phyloP scores from a whole-genome alignment of 2,113 vertebrate species.

The Sula dactylatra region DNA sequence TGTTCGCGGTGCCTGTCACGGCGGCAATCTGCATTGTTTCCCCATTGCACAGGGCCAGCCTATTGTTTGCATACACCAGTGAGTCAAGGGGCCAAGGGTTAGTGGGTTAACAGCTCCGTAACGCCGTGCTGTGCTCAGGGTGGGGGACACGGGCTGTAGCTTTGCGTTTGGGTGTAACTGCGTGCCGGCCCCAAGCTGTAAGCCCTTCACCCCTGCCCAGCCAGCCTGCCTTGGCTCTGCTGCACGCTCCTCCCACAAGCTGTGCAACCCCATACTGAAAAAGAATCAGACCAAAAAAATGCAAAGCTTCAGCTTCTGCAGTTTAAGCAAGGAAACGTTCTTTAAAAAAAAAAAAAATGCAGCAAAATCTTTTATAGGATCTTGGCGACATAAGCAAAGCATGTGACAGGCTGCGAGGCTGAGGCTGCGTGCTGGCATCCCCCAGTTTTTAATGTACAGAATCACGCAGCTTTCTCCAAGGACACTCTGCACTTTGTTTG shows the following conservation, averaged over 20 bases:
- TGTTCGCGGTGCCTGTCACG: not conserved
- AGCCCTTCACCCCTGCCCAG: not conserved
- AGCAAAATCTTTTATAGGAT: not conserved
- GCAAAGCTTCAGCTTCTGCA: not conserved
- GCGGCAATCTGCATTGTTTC: not conserved
- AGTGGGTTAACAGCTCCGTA: not conserved
- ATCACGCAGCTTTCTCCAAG: conserved; percentile 30
- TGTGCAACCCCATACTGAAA: fast-evolving
- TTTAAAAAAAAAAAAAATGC: not conserved
- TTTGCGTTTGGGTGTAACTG: not conserved
- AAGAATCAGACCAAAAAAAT: not conserved
- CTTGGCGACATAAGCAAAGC: not conserved
- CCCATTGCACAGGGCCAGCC: not conserved
- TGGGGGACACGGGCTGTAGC: not conserved
- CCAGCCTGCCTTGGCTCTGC: not conserved
- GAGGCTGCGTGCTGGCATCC: not conserved
- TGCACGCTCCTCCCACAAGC: not conserved
- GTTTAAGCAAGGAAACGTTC: not conserved
- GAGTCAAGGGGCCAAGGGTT: not conserved
- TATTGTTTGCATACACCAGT: not conserved
- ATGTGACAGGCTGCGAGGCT: not conserved
- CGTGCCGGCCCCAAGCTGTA: not conserved
- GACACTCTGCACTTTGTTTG: conserved; percentile 41
- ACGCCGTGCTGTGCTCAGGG: not conserved
- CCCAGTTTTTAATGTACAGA: not conserved